Conservation (phyloP, 1,140 invertebrate genomes). For the Orchesella cincta region DNA sequence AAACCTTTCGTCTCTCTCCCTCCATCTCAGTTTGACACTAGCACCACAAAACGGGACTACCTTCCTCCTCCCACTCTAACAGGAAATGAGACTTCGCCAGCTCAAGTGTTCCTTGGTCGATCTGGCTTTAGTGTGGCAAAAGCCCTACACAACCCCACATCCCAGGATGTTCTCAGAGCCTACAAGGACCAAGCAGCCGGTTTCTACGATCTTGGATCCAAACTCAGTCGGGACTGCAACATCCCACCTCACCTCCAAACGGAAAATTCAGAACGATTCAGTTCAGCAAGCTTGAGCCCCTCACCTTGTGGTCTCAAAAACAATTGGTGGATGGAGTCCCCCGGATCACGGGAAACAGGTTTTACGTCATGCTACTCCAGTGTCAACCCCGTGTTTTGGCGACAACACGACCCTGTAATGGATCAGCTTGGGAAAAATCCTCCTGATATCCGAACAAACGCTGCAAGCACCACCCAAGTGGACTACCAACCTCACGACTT, state of each 20-base stretch:
- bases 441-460: background rate
- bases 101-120: background rate
- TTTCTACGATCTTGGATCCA: background rate
- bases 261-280: background rate
- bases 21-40: background rate
- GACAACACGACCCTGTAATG: background rate
- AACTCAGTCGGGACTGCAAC: background rate
- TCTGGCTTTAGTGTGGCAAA: background rate
- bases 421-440: background rate
- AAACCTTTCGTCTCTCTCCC: background rate
- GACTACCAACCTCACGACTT: constrained; percentile 2
- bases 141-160: background rate
- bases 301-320: background rate
- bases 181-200: background rate
- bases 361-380: background rate
- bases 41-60: background rate
- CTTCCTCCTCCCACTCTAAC: background rate
- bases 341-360: background rate
- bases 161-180: background rate
- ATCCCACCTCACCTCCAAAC: background rate
- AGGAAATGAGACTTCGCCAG: background rate
- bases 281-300: background rate
- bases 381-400: background rate
- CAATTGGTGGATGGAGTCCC: background rate
- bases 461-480: background rate